Conservation (phyloP, 2,888 invertebrate genomes). For the Chironomus tentans region DNA sequence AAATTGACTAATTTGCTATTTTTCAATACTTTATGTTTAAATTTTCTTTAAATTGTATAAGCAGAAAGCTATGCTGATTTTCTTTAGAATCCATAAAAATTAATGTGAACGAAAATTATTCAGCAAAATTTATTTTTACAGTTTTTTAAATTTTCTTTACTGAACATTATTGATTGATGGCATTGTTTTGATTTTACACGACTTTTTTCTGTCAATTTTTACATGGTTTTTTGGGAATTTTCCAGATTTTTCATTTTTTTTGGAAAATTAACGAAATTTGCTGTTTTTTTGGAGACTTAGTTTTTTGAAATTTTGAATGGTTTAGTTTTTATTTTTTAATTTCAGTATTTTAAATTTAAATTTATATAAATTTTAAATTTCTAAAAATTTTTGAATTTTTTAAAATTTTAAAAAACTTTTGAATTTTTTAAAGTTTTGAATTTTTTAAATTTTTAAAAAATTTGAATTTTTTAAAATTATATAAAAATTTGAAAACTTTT, state of each 20-base stretch:
- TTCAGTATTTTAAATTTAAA: too few relatives aligned
- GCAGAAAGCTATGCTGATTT: background rate
- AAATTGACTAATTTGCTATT: background rate
- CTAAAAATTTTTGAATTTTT: too few relatives aligned
- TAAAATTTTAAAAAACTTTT: too few relatives aligned
- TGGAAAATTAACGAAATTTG: background rate
- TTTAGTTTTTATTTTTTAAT: too few relatives aligned
- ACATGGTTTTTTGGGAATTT: background rate
- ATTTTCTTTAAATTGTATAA: background rate
- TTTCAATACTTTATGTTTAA: background rate
- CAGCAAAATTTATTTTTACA: conserved; percentile 16
- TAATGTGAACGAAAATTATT: conserved; percentile 8
- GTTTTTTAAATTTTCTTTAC: background rate
- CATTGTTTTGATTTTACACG: conserved; percentile 23
- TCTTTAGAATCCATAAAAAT: background rate
- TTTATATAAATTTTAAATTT: too few relatives aligned
- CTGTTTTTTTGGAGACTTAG: background rate
- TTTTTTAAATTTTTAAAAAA: too few relatives aligned
- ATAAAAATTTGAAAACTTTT: too few relatives aligned
- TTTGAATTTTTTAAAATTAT: too few relatives aligned
- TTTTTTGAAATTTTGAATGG: too few relatives aligned
- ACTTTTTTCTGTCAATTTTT: conserved; percentile 12
- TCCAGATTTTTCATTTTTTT: background rate
- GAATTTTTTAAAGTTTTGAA: too few relatives aligned
- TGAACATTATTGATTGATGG: conserved; percentile 23